Evolutionary conservation across 2,888 invertebrate genomes (phyloP).

Genomic region (Podotricha telesiphe): DNA sequence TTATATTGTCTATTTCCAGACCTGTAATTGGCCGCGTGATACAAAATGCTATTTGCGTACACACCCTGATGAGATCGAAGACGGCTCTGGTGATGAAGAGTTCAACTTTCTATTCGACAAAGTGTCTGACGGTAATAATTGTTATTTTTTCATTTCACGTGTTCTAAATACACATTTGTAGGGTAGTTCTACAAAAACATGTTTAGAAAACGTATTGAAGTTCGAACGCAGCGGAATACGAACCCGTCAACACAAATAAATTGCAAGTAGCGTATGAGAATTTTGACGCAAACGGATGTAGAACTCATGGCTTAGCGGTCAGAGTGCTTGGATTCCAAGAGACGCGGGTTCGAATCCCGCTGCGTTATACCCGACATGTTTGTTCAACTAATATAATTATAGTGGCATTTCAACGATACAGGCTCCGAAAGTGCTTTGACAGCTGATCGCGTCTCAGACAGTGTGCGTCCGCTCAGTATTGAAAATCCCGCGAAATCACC

Average conservation of each 20-base stretch:
- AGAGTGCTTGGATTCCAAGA: neutral
- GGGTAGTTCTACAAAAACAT: too few relatives aligned
- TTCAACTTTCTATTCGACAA: slow-evolving; percentile 42
- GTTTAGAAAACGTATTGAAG: too few relatives aligned
- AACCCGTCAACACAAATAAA: too few relatives aligned
- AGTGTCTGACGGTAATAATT: slow-evolving; percentile 31
- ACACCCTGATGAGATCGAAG: slow-evolving; percentile 48
- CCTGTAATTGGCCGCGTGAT: slow-evolving; percentile 58
- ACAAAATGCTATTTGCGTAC: slow-evolving; percentile 56
- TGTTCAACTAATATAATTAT: too few relatives aligned
- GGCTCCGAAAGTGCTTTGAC: slow-evolving; percentile 42
- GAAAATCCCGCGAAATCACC: slow-evolving; percentile 40
- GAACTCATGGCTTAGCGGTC: too few relatives aligned
- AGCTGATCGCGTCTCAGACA: slow-evolving; percentile 44
- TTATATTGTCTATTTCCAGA: slow-evolving; percentile 48
- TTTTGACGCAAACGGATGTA: too few relatives aligned
- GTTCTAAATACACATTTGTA: too few relatives aligned
- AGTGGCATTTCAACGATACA: too few relatives aligned
- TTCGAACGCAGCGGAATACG: too few relatives aligned
- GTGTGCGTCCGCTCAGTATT: slow-evolving; percentile 40
- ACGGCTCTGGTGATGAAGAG: slow-evolving; percentile 48
- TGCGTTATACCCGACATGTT: neutral
- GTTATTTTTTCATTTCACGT: too few relatives aligned
- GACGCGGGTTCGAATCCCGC: too few relatives aligned
- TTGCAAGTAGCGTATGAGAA: too few relatives aligned